Conservation (phyloP, 2,113 vertebrate species). For the Gymnobelideus leadbeateri region DNA sequence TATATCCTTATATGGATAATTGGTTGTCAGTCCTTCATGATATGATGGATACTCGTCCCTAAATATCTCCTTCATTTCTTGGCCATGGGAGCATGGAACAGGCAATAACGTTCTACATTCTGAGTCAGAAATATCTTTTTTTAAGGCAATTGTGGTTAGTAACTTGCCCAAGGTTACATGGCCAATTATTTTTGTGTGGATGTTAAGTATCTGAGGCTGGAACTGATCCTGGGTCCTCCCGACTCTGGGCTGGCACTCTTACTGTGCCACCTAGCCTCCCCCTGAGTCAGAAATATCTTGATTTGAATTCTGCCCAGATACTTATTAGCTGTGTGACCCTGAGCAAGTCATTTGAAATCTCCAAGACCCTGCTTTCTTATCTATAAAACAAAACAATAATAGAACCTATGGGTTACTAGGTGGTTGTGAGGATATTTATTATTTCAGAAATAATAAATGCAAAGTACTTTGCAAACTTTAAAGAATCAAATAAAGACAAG, state of each 20-base stretch:
- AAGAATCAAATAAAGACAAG: neutral
- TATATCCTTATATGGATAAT: too few species aligned
- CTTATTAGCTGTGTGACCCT: neutral
- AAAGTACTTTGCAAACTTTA: neutral
- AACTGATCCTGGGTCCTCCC: too few species aligned
- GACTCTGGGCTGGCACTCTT: too few species aligned
- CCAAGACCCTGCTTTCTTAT: neutral
- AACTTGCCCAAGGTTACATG: too few species aligned
- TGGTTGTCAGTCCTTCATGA: neutral
- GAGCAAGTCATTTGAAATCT: neutral
- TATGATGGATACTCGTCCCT: too few species aligned
- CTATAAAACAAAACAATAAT: neutral
- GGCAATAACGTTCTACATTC: neutral
- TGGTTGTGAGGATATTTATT: too few species aligned
- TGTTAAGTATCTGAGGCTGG: too few species aligned
- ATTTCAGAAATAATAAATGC: too few species aligned
- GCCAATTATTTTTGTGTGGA: too few species aligned
- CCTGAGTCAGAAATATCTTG: neutral
- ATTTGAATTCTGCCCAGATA: neutral
- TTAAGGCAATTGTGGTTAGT: too few species aligned
- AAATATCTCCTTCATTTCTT: neutral
- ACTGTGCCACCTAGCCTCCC: too few species aligned
- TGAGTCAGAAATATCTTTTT: neutral
- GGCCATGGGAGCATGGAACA: neutral
- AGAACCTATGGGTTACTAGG: too few species aligned